Evolutionary conservation across 2,797 vertebrate genomes (phyloP).

Genomic region (Hylomyscus alleni): DNA sequence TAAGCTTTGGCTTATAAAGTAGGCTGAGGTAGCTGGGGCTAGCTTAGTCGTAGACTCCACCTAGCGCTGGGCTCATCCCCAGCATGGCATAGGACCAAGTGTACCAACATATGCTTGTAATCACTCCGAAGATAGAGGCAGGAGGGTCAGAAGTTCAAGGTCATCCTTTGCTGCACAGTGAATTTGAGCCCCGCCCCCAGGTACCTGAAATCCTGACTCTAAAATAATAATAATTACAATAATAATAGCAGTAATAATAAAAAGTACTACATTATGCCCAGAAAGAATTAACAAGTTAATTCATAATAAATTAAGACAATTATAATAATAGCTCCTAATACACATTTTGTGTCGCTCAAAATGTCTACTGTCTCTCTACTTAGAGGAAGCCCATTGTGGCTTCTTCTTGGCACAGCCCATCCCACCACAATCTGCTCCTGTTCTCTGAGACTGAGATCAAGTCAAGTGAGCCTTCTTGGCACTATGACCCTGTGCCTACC

Average conservation of each 20-base stretch:
- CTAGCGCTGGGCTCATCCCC: not conserved
- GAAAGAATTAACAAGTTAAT: not conserved
- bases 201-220: not conserved
- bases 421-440: too few relatives aligned
- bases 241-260: too few relatives aligned
- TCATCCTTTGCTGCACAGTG: not conserved
- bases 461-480: not conserved
- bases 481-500: not conserved
- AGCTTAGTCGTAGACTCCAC: not conserved
- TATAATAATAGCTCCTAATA: not conserved
- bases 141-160: not conserved
- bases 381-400: not conserved
- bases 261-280: not conserved
- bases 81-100: not conserved
- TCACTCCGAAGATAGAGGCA: not conserved
- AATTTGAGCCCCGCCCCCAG: not conserved
- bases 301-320: not conserved
- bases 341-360: not conserved
- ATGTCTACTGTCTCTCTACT: not conserved
- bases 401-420: too few relatives aligned
- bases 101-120: not conserved
- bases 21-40: not conserved
- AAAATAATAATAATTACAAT: not conserved
- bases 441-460: not conserved
- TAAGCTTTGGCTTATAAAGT: not conserved